Evolutionary conservation across 2,888 invertebrate genomes (phyloP).

Genomic region (Dioctria rufipes): DNA sequence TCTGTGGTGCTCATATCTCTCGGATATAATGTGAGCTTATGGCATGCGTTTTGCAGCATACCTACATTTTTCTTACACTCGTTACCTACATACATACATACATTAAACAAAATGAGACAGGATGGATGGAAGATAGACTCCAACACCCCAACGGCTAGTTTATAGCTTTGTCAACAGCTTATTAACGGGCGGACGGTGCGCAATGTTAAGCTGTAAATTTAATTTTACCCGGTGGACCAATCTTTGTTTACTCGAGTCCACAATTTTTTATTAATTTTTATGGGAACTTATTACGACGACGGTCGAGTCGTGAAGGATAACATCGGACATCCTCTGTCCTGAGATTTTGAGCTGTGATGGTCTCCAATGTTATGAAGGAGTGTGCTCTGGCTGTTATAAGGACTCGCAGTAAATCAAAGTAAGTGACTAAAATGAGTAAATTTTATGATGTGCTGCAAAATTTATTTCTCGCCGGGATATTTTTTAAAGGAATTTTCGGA

Average conservation of each 20-base stretch:
- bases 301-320: conserved; percentile 11
- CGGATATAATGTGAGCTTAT: conserved; percentile 23
- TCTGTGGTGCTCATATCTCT: conserved; percentile 5
- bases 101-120: background rate
- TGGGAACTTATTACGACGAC: conserved; percentile 43
- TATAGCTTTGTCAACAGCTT: background rate
- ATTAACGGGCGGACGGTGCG: too few relatives aligned
- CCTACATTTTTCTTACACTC: too few relatives aligned
- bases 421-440: conserved; percentile 34
- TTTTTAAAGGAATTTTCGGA: background rate
- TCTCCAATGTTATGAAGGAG: too few relatives aligned
- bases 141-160: conserved; percentile 10
- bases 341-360: conserved; percentile 5
- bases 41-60: conserved; percentile 37
- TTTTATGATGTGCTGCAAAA: conserved; percentile 41
- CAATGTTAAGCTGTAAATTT: background rate
- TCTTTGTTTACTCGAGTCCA: conserved; percentile 26
- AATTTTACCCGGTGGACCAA: background rate
- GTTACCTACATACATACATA: too few relatives aligned
- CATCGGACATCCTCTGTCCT: background rate
- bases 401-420: conserved; percentile 38
- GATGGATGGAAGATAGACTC: too few relatives aligned
- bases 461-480: conserved; percentile 25
- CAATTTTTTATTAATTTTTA: conserved; percentile 49
- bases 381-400: conserved; percentile 21